Conservation (phyloP, 2,888 invertebrate species). For the Aphodius sticticus region DNA sequence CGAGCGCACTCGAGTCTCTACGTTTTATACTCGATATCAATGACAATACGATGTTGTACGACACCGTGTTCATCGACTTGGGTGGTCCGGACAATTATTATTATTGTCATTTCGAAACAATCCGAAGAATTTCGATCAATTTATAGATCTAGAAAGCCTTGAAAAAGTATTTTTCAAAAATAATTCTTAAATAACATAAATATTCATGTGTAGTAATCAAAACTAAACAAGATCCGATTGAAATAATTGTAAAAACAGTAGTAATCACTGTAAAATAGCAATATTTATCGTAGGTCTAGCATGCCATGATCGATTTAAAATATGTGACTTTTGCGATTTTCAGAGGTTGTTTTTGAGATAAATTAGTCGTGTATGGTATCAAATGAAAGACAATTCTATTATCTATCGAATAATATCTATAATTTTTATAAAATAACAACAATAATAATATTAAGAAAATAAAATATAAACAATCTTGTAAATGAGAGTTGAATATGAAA, state of each 20-base stretch:
- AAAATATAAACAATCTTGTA: no score
- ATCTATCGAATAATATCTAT: no score
- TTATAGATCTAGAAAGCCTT: not conserved
- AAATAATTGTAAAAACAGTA: not conserved
- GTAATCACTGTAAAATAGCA: not conserved
- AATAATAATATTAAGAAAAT: no score
- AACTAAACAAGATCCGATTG: not conserved
- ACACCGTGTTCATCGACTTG: conserved; percentile 23
- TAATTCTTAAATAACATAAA: not conserved
- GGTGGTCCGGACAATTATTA: conserved; percentile 11
- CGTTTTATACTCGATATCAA: conserved; percentile 7
- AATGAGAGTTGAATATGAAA: no score
- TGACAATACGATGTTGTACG: conserved; percentile 20
- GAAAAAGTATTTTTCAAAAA: not conserved
- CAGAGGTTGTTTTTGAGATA: not conserved
- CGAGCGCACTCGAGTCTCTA: not conserved
- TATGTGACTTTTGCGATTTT: not conserved
- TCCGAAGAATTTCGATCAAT: no score
- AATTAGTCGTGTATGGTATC: not conserved
- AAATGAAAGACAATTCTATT: not conserved
- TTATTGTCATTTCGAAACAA: no score
- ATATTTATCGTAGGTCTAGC: not conserved
- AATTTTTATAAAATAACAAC: no score
- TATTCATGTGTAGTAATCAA: not conserved
- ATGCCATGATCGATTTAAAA: not conserved